Base-by-base conservation (phyloP, 1,140 invertebrate species). In the Drosophila littoralis region DNA sequence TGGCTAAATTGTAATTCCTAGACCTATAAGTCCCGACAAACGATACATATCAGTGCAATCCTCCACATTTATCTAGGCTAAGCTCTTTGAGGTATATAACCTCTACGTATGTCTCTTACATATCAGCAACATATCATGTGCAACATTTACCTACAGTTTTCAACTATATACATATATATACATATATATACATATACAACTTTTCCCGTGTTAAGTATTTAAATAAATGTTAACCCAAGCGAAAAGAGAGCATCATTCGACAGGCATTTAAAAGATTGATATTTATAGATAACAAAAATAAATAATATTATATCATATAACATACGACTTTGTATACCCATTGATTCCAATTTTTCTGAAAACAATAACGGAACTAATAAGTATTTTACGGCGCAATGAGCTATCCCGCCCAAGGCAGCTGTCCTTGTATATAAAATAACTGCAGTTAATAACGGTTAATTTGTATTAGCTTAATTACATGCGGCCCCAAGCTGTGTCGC, bases 161-260 rank as follows among this genome's bases (percentile, higher is more conserved):
- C 17, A 12, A 61, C 32, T 67, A 63, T 22, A 81, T 28, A 52
- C 28, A 35, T 57, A 54, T 46, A 50, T 50, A 52, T 22, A 59
- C 3, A 22, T 22, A 33, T 35, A 50, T 59, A 38, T 61, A 13
- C 38, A 55, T 63, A 69, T 38, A 75, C 12, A 28, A 35, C 17
- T 33, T 46, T 55, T 40, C 12, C 42, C 15, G 28, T 59, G 51
- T 69, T 83, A 66, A 45, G 68, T 45, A 70, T 46, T 71, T 67
- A 45, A 79, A 72, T 82, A 82, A 69, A 81, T 70, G 78, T 81
- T 81, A 45, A 35, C 22, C 22, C 22, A 28, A 28, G 22, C 22
- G 22, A 28, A 28, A 5, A 28, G 5, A 28, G 0, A 28, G 22
- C 5, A 5, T 28, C 22, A 28, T 28, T 28, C 22, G 4, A 28